Evolutionary conservation across 2,113 vertebrate genomes (phyloP).

Genomic region (Mormoops blainvillei): DNA sequence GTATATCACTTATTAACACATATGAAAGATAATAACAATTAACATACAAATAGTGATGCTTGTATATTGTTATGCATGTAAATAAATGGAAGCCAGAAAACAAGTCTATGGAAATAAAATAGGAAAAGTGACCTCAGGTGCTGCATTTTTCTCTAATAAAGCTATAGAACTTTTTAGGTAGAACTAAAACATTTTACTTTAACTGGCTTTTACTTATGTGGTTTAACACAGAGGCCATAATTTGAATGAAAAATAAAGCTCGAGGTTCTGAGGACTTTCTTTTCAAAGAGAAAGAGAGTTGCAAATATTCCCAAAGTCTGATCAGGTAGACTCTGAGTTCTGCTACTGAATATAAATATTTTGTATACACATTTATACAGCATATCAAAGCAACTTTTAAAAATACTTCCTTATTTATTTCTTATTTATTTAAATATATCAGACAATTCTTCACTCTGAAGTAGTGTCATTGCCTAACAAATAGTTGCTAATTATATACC

Average conservation of each 20-base stretch:
- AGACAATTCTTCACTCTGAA: neutral
- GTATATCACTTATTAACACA: neutral
- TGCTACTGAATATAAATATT: slow-evolving; percentile 58
- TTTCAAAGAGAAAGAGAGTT: slow-evolving; percentile 25
- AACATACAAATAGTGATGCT: neutral
- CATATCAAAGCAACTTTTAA: slow-evolving; percentile 2
- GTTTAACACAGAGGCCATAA: slow-evolving; percentile 53
- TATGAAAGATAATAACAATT: neutral
- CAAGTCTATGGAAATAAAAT: neutral
- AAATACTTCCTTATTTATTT: too few species aligned
- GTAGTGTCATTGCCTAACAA: neutral
- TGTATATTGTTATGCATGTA: neutral
- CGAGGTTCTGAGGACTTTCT: slow-evolving; percentile 1
- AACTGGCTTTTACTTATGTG: slow-evolving; percentile 51
- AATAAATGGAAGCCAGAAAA: neutral
- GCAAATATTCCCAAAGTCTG: slow-evolving; percentile 54
- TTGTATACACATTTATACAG: slow-evolving; percentile 48
- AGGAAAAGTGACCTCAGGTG: neutral
- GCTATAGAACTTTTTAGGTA: neutral
- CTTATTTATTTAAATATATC: neutral
- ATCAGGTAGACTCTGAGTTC: slow-evolving; percentile 69
- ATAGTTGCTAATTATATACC: neutral
- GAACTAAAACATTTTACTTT: neutral
- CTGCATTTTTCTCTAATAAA: neutral
- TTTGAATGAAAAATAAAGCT: slow-evolving; percentile 68